Base-by-base conservation (phyloP, 2,113 vertebrate genomes). In the Caloenas nicobarica region DNA sequence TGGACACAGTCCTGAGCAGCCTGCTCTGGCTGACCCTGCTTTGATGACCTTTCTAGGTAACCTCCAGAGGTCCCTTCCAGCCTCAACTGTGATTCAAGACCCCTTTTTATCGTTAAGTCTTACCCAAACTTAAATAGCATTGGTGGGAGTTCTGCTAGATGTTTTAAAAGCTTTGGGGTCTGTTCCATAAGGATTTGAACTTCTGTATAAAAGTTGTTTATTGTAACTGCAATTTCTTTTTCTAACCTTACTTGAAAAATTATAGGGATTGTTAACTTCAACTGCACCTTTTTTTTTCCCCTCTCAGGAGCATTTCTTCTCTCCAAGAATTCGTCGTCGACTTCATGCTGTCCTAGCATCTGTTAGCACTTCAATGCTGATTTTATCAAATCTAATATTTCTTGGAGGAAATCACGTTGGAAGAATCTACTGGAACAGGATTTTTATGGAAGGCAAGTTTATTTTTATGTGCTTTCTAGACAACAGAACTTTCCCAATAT, bases 381-480 rank as follows among this genome's bases (percentile, higher is more conserved):
- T 99, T 98, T 98, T 99, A 88, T 99, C 99, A 96, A 99, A 99
- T 97, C 98, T 99, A 84, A 98, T 99, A 86, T 99, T 99, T 97
- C 98, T 99, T 2, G 99, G 99, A 56, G 99, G 99, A 72, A 98
- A 95, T 94, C 98, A 99, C 6, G 97, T 99, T 42, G 99, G 99
- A 69, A 98, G 96, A 96, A 98, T 99, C 95, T 99, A 99, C 97
- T 99, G 99, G 99, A 98, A 99, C 87, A 98, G 99, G 79, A 98
- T 99, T 91, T 99, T 99, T 96, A 33, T 99, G 79, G 98, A 99
- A 98, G 99, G 99, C 98, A 97, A 96, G 96, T 91, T 84, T 86
- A 68, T 89, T 88, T 96, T 83, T 81, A 54, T 56, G 38, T 93
- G 31, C 70, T 95, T 94, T 92, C 23, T 86, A 78, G 36, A 23